Evolutionary conservation across 2,113 vertebrate species (phyloP).

Genomic region (Myodes glareolus): DNA sequence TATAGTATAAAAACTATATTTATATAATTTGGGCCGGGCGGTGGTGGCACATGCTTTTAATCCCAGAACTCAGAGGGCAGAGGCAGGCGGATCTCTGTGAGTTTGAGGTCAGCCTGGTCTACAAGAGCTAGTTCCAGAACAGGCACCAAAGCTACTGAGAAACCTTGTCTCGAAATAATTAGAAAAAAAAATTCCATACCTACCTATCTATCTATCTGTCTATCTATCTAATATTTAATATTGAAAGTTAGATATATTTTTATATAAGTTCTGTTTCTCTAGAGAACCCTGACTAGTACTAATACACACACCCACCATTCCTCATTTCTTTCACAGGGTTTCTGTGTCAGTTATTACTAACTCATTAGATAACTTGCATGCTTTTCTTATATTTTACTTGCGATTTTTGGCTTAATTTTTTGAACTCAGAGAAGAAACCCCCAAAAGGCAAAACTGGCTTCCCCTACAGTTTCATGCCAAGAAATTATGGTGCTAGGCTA

Average conservation of each 20-base stretch:
- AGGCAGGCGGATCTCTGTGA: background rate
- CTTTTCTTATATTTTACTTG: background rate
- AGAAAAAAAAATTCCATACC: background rate
- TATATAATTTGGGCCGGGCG: background rate
- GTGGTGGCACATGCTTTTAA: background rate
- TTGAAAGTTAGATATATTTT: too few species aligned
- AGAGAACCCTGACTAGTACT: background rate
- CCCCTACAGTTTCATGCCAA: background rate
- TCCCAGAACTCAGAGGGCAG: background rate
- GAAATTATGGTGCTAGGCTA: background rate
- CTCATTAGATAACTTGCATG: background rate
- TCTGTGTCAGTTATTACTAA: background rate
- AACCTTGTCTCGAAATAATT: background rate
- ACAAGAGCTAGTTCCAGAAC: background rate
- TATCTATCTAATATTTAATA: background rate
- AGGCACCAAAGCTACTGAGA: background rate
- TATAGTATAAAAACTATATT: background rate
- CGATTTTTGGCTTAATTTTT: background rate
- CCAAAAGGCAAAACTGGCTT: background rate
- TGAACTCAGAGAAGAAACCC: background rate
- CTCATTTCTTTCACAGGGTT: background rate
- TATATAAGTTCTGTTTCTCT: background rate
- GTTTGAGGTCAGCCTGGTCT: background rate
- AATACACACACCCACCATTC: background rate
- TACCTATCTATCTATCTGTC: background rate